A percentile compares a stretch with the other conserved stretches of the same genome.
Conservation (phyloP, 2,797 vertebrate genomes). For the Hemibagrus guttatus region DNA sequence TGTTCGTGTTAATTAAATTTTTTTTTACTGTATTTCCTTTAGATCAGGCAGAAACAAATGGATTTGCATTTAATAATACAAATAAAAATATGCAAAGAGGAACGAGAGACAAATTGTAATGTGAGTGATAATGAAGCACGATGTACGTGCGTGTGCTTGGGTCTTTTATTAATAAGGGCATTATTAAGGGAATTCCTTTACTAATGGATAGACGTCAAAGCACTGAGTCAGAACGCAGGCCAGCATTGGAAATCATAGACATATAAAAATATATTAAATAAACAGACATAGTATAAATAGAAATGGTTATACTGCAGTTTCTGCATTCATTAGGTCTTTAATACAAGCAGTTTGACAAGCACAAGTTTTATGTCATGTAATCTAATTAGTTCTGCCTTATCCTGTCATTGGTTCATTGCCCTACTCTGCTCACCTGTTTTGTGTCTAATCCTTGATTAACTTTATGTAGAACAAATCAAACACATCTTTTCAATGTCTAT, state of each 20-base stretch:
- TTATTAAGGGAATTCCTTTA: background rate
- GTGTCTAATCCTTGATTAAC: too few species aligned
- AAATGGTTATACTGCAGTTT: too few species aligned
- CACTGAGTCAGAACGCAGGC: background rate
- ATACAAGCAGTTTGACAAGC: too few species aligned
- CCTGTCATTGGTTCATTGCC: too few species aligned
- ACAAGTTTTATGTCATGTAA: too few species aligned
- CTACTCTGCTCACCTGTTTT: too few species aligned
- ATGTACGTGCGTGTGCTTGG: background rate
- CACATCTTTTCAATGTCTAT: too few species aligned
- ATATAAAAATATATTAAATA: background rate
- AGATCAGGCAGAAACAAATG: conserved; percentile 1
- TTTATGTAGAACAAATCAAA: too few species aligned
- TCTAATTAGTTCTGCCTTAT: too few species aligned
- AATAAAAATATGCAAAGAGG: background rate
- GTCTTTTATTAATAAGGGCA: too few species aligned
- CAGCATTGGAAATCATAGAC: background rate
- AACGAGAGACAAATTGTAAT: background rate
- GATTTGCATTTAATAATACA: background rate
- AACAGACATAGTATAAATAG: background rate
- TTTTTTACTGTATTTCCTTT: conserved; percentile 5
- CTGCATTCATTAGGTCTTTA: too few species aligned
- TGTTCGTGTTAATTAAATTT: conserved; percentile 24
- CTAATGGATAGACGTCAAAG: background rate
- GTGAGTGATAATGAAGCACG: background rate